Conservation (phyloP, 2,797 vertebrate genomes). For the Hemibagrus guttatus region DNA sequence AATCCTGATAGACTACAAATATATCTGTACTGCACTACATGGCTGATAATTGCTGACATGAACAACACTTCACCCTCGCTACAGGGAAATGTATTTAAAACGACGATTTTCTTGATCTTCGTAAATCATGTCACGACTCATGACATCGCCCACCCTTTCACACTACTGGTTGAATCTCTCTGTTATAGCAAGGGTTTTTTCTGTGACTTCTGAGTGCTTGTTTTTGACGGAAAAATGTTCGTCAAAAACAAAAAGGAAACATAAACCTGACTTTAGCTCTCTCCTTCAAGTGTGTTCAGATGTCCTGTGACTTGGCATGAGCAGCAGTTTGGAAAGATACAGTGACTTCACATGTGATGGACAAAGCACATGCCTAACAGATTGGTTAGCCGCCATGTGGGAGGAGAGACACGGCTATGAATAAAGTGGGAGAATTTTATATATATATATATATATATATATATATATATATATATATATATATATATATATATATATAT, state of each 20-base stretch:
- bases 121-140: not conserved
- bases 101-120: not conserved
- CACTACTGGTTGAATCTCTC: not conserved
- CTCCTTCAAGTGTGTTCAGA: not conserved
- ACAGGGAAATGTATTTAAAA: not conserved
- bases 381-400: not conserved
- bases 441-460: too few relatives aligned
- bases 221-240: not conserved
- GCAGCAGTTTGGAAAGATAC: not conserved
- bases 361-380: not conserved
- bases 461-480: not conserved
- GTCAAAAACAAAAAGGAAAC: too few relatives aligned
- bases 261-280: not conserved
- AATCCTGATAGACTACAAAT: not conserved
- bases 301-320: slow-evolving; percentile 1
- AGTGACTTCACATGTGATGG: not conserved
- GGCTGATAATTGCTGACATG: not conserved
- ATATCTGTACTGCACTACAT: not conserved
- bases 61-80: not conserved
- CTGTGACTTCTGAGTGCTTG: not conserved
- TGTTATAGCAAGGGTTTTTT: not conserved
- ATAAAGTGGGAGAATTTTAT: not conserved
- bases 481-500: not conserved
- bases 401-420: not conserved
- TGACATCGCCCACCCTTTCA: not conserved